phyloP scores from a whole-genome alignment of 1,140 invertebrate species.

The Mya arenaria region DNA sequence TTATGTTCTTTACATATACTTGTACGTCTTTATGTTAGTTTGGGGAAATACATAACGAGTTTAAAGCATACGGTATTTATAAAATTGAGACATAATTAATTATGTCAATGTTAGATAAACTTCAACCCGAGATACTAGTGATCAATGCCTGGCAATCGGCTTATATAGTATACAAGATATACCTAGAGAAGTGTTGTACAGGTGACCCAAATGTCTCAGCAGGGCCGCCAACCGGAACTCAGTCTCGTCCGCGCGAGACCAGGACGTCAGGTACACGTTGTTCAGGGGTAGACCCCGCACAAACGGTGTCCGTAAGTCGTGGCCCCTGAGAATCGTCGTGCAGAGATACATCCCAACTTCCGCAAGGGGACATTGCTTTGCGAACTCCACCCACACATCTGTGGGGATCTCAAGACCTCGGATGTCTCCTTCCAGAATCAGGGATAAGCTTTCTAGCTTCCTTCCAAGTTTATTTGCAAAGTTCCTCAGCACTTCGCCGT shows the following conservation, averaged over 20 bases:
- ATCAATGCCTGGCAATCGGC: too few relatives aligned
- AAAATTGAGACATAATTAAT: too few relatives aligned
- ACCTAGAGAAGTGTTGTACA: slow-evolving; percentile 51
- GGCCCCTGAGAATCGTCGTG: slow-evolving; percentile 48
- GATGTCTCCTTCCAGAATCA: slow-evolving; percentile 58
- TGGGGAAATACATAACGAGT: too few relatives aligned
- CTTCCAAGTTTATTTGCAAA: slow-evolving; percentile 38
- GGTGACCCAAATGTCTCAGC: slow-evolving; percentile 52
- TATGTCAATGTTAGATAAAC: too few relatives aligned
- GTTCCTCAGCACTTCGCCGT: slow-evolving; percentile 44
- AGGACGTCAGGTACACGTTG: slow-evolving; percentile 57
- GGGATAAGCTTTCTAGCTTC: slow-evolving; percentile 50
- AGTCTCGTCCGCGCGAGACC: slow-evolving; percentile 37
- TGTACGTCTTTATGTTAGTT: neutral
- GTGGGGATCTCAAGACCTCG: slow-evolving; percentile 42
- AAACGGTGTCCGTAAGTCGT: slow-evolving; percentile 49
- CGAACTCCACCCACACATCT: slow-evolving; percentile 57
- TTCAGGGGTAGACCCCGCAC: slow-evolving; percentile 54
- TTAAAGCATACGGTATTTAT: too few relatives aligned
- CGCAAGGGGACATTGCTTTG: slow-evolving; percentile 13
- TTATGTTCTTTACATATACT: too few relatives aligned
- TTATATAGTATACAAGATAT: too few relatives aligned
- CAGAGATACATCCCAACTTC: slow-evolving; percentile 58
- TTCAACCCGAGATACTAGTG: too few relatives aligned
- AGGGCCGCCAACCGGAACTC: slow-evolving; percentile 34